Percentiles rank a stretch among this genome's conserved stretches.
These are phyloP conservation scores for Dysdera silvatica DNA, from an alignment of 1,140 invertebrate genomes.

Conservation along the genomic window DNA sequence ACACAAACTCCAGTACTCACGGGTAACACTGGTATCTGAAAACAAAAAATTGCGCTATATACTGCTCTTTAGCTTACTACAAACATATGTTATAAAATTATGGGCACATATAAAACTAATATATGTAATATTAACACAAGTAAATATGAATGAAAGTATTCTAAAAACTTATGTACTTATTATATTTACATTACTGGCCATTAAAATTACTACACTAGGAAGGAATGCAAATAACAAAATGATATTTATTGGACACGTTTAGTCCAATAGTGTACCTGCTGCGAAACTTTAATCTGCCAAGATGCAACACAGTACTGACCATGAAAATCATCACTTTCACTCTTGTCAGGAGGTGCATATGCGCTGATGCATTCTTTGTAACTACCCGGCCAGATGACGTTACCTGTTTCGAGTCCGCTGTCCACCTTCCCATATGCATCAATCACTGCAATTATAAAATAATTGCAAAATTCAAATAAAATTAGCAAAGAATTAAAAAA, in stretches of 20 bases:
- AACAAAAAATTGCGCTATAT: constrained; percentile 2
- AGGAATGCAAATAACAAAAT: no score
- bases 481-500: background rate
- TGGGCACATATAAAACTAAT: no score
- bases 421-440: constrained; percentile 33
- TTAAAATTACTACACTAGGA: no score
- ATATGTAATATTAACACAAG: no score
- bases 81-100: no score
- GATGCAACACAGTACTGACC: constrained; percentile 32
- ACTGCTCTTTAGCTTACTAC: constrained; percentile 19
- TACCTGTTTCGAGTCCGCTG: constrained; percentile 32
- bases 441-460: constrained; percentile 28
- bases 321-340: constrained; percentile 21
- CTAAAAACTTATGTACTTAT: no score
- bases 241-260: no score
- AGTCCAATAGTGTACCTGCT: no score
- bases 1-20: constrained; percentile 14
- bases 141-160: no score
- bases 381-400: constrained; percentile 32
- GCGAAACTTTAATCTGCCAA: constrained; percentile 14
- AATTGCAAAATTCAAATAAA: background rate
- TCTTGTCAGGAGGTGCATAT: constrained; percentile 4
- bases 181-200: no score
- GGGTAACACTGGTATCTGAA: constrained; percentile 11
- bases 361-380: constrained; percentile 32